These are phyloP conservation scores for Notodromas monacha DNA, from an alignment of 2,888 invertebrate genomes.

Conservation along the genomic window DNA sequence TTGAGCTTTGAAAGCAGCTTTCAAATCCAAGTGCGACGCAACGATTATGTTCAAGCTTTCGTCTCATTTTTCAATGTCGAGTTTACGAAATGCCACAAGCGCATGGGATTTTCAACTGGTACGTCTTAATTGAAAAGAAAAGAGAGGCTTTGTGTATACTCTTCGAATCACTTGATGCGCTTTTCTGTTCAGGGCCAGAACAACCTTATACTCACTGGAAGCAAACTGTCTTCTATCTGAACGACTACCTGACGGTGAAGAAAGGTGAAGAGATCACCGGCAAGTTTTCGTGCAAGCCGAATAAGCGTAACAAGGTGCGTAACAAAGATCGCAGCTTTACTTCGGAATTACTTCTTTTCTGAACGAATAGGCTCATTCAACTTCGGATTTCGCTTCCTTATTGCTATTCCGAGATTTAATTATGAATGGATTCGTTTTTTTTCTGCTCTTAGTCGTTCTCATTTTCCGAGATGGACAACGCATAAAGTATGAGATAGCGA, in stretches of 20 bases:
- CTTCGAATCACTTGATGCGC: not conserved
- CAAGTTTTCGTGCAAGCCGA: constrained; percentile 70
- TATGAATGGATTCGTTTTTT: no score
- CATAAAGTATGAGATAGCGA: no score
- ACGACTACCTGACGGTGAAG: constrained; percentile 85
- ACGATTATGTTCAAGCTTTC: constrained; percentile 86
- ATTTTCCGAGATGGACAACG: no score
- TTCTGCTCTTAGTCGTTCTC: no score
- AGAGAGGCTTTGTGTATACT: no score
- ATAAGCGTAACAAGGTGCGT: constrained; percentile 50
- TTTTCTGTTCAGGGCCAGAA: constrained; percentile 34
- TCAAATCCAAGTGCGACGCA: constrained; percentile 36
- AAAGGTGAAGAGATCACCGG: constrained; percentile 70
- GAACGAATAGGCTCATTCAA: no score
- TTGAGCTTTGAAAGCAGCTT: constrained; percentile 66
- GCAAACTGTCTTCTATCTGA: constrained; percentile 89
- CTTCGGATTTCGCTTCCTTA: no score
- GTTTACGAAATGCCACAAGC: constrained; percentile 95
- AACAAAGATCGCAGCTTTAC: no score
- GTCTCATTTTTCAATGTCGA: constrained; percentile 98
- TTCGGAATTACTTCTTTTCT: no score
- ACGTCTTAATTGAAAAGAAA: constrained; percentile 10
- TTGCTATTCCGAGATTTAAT: no score
- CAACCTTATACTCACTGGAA: constrained; percentile 99
- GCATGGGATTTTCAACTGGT: constrained; percentile 78